Evolutionary conservation across 2,113 vertebrate species (phyloP).

Genomic region (Grantiella picta): DNA sequence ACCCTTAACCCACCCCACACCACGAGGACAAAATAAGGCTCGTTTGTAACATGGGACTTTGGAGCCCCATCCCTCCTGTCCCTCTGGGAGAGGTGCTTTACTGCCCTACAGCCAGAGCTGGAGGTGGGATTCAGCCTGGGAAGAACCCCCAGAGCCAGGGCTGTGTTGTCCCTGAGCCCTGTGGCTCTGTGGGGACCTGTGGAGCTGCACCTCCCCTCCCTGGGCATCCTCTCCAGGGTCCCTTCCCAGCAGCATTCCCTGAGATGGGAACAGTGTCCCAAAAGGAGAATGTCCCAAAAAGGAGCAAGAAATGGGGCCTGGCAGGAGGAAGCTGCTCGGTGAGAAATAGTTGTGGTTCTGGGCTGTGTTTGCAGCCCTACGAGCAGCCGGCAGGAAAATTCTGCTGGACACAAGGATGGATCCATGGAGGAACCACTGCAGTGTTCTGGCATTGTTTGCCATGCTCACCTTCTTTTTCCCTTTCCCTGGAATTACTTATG

Average conservation of each 20-base stretch:
- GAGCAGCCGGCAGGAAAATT: not conserved
- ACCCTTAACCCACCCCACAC: not conserved
- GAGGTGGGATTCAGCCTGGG: not conserved
- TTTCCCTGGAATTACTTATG: not conserved
- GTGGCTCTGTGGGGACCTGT: fast-evolving
- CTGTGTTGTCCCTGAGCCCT: not conserved
- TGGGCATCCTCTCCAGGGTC: not conserved
- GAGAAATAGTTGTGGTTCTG: not conserved
- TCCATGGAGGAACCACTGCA: not conserved
- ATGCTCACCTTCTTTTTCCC: not conserved
- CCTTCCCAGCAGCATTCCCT: not conserved
- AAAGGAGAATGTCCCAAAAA: not conserved
- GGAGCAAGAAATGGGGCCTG: fast-evolving
- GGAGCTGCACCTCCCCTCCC: not conserved
- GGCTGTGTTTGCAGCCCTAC: not conserved
- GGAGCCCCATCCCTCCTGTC: not conserved
- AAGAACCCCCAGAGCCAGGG: not conserved
- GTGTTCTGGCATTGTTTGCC: not conserved
- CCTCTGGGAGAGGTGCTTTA: not conserved
- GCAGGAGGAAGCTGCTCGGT: not conserved
- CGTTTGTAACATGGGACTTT: no score
- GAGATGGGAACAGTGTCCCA: not conserved
- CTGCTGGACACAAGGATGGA: not conserved
- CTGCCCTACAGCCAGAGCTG: fast-evolving
- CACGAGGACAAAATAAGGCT: fast-evolving